Evolutionary conservation across 2,797 vertebrate species (phyloP), one percentile per base, ranked within the genome.

Genomic region (Sternotherus odoratus): DNA sequence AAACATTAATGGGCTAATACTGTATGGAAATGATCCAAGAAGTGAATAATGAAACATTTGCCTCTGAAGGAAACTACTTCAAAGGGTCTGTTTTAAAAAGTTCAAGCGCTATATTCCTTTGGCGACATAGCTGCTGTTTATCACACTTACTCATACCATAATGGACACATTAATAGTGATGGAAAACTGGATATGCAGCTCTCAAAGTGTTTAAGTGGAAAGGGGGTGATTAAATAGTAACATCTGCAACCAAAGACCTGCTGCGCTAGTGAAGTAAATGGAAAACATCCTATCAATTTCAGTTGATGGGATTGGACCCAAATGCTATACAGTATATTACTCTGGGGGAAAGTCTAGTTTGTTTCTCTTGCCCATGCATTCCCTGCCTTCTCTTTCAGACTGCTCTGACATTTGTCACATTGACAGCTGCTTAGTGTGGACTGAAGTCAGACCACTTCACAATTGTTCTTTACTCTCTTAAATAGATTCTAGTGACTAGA

Each of bases 191-290:
- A 93, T 56, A 69, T 12, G 87, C 77, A 87, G 39, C 28, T 95
- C 60, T 95, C 60, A n/a, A 60, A 89, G 56, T 21, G 48, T 75
- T 95, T 83, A 79, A 87, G 4, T 83, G 89, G 91, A 69, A 28
- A 93, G 19, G 90, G 90, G 49, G 79, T 11, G 33, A 51, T 79
- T 91, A 93, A 94, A 94, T 94, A 89, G 26, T 75, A 2, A 69
- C 5, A 36, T 15, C 36, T 3, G 24, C 77, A 89, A 88, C 72
- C 26, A 48, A 93, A 91, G 79, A 85, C n/a, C n/a, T 46, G 3
- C 4, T 84, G 28, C 9, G 53, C 28, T 88, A 6, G 72, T 91
- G 79, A 48, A 75, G 11, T 63, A 85, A 85, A 46, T 43, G 21
- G 21, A 28, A 78, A 78, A 88, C 77, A 3, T 85, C 12, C 23